Base-by-base conservation (phyloP, 2,888 invertebrate species). In the Eumacrocentrus americanus region DNA sequence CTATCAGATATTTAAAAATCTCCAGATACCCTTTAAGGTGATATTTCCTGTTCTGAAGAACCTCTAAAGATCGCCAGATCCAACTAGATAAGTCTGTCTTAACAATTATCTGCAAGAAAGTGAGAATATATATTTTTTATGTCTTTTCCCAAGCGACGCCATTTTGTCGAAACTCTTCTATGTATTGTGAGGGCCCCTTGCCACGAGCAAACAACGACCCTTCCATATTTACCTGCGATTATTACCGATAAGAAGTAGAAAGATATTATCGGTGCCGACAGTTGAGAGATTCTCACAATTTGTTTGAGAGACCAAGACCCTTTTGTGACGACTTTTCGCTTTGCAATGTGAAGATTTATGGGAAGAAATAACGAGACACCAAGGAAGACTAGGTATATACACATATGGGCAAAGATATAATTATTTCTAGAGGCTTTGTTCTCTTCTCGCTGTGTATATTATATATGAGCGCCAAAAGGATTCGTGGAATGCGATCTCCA, bases 401-500 rank as follows among this genome's bases (percentile, higher is more conserved):
- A n/a, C n/a, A n/a, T n/a, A n/a, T n/a, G n/a, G n/a, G n/a, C n/a
- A n/a, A n/a, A n/a, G n/a, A n/a, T n/a, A n/a, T n/a, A 50, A 44
- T 20, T 16, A n/a, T 20, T 4, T 44, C n/a, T 44, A 16, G 22
- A 29, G 9, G 9, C 9, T 6, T 29, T 29, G n/a, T n/a, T 29
- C 9, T 7, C 18, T 20, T 20, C 44, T 20, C 44, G n/a, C 22
- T 16, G 44, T 44, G 9, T 29, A 29, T 29, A 29, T 9, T 12
- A 25, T 23, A 34, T n/a, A 44, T 20, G 12, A 47, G n/a, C 23
- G 29, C 23, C 7, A 23, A 23, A 58, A 48, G 29, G 16, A 66
- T 62, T 55, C 58, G 34, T 52, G 58, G 61, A 62, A 58, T 70
- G 69, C 61, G 60, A 63, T 60, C 67, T 50, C 40, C 52, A 56